Conservation (phyloP, 2,113 vertebrate genomes). For the Poeciliopsis occidentalis region DNA sequence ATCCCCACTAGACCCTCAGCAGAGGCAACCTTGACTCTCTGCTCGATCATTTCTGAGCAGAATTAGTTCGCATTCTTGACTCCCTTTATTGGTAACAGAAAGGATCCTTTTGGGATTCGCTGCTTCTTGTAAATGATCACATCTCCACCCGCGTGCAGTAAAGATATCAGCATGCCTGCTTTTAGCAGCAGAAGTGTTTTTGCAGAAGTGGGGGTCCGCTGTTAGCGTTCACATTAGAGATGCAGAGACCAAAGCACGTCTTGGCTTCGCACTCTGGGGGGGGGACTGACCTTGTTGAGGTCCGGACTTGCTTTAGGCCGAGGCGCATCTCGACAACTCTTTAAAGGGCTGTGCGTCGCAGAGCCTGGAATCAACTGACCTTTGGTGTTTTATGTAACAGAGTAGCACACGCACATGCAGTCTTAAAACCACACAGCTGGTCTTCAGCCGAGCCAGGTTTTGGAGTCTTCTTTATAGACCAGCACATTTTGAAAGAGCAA, state of each 20-base stretch:
- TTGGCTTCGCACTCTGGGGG: constrained; percentile 6
- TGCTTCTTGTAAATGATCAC: constrained; percentile 1
- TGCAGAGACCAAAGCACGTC: not conserved
- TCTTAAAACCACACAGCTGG: constrained; percentile 11
- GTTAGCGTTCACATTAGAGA: not conserved
- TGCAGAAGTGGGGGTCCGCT: not conserved
- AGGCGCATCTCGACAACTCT: constrained; percentile 18
- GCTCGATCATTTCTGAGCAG: not conserved
- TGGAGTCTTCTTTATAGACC: constrained; percentile 3
- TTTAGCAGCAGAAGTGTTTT: not conserved
- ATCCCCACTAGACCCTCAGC: not conserved
- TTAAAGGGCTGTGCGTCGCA: constrained; percentile 33
- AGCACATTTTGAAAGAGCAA: not conserved
- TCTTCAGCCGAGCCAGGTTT: not conserved
- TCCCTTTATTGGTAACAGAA: constrained; percentile 8
- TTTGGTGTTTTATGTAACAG: constrained; percentile 14
- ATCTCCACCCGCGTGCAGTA: not conserved
- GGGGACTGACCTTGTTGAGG: constrained; percentile 1
- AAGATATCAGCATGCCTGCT: not conserved
- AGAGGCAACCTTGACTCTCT: constrained; percentile 2
- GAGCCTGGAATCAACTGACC: constrained; percentile 26
- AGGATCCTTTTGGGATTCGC: constrained; percentile 10
- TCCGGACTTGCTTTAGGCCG: constrained; percentile 11
- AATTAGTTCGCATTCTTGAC: constrained; percentile 12
- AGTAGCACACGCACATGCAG: not conserved